Evolutionary conservation across 2,888 invertebrate species (phyloP).

Genomic region (Amblyteles armatorius): DNA sequence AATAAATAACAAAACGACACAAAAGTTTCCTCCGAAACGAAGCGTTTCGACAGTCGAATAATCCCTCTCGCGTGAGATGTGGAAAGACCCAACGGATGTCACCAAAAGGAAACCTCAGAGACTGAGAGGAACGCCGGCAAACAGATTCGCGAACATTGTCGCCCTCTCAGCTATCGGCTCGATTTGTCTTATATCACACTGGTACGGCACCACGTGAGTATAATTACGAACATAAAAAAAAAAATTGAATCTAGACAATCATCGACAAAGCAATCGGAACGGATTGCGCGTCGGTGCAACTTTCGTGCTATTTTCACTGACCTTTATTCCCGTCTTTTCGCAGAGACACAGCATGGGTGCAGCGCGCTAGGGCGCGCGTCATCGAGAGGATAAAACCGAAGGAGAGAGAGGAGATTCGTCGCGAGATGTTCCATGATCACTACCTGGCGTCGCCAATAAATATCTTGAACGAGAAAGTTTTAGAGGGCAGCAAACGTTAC

Average conservation of each 20-base stretch:
- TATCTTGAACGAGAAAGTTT: conserved; percentile 1
- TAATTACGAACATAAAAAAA: conserved; percentile 1
- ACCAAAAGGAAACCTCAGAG: conserved; percentile 73
- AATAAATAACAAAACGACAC: not conserved
- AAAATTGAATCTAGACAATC: not conserved
- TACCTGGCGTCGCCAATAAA: not conserved
- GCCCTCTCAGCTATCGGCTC: conserved; percentile 4
- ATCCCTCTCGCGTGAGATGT: conserved; percentile 53
- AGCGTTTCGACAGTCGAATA: not conserved
- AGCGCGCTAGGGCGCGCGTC: not conserved
- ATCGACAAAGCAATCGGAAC: not conserved
- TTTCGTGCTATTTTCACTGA: too few species aligned
- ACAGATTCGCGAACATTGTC: conserved; percentile 38
- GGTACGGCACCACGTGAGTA: conserved; percentile 35
- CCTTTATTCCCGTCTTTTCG: not conserved
- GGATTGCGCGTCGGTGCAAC: not conserved
- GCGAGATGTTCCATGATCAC: not conserved
- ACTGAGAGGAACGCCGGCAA: conserved; percentile 75
- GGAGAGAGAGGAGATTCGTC: not conserved
- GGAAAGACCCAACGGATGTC: conserved; percentile 69
- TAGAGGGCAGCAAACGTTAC: not conserved
- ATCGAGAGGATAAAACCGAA: not conserved
- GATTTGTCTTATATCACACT: not conserved
- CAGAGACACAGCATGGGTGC: conserved; percentile 10
- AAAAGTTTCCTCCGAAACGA: not conserved